Conservation (phyloP, 1,140 invertebrate species). For the Agrypnia vestita region DNA sequence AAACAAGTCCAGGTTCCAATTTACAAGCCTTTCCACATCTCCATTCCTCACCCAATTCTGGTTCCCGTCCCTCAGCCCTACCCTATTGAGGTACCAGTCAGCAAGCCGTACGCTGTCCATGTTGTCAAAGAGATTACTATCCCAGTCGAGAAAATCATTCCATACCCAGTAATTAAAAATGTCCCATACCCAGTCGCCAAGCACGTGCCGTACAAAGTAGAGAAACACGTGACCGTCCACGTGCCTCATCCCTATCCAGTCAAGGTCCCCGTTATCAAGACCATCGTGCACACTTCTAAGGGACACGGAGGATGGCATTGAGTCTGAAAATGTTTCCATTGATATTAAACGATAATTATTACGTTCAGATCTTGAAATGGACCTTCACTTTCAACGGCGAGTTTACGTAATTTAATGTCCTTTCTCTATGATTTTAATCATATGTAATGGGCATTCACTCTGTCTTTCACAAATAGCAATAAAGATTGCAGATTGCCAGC, state of each 20-base stretch:
- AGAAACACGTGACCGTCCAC: conserved; percentile 82
- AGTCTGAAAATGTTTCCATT: conserved; percentile 22
- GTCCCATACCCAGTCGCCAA: conserved; percentile 84
- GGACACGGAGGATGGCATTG: conserved; percentile 42
- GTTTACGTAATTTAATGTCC: conserved; percentile 7
- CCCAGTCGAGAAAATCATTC: conserved; percentile 81
- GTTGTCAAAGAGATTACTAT: conserved; percentile 82
- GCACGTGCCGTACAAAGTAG: conserved; percentile 79
- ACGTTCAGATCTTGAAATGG: not conserved
- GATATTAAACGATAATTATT: not conserved
- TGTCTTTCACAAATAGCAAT: not conserved
- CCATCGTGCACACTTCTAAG: conserved; percentile 74
- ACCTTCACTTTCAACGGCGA: conserved; percentile 15
- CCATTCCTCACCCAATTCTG: conserved; percentile 81
- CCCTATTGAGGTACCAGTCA: conserved; percentile 78
- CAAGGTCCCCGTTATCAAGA: conserved; percentile 84
- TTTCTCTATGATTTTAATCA: conserved; percentile 8
- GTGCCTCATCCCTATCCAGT: conserved; percentile 83
- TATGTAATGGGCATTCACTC: not conserved
- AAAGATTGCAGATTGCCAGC: not conserved
- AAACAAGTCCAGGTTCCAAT: conserved; percentile 81
- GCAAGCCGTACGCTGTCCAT: conserved; percentile 78
- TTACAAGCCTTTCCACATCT: conserved; percentile 78
- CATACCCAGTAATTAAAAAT: conserved; percentile 82
- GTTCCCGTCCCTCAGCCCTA: conserved; percentile 79